Conservation (phyloP, 2,797 vertebrate species). For the Adrianichthys oophorus region DNA sequence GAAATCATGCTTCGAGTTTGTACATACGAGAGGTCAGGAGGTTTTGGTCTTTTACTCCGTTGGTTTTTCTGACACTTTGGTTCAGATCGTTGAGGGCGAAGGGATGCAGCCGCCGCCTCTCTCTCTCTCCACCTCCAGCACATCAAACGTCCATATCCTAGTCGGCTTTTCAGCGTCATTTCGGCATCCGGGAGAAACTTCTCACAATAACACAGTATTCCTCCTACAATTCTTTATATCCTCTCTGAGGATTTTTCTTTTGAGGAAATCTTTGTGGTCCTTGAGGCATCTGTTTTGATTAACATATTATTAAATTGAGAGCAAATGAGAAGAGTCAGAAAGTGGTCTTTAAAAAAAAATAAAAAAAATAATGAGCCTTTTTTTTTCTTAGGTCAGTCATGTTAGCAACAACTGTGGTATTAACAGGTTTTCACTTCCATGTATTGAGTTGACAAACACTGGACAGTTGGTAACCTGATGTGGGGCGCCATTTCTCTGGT, state of each 20-base stretch:
- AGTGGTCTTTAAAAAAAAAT: constrained; percentile 14
- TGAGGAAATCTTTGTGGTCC: constrained; percentile 26
- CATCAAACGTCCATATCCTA: constrained; percentile 61
- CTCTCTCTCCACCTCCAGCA: constrained; percentile 44
- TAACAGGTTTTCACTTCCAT: constrained; percentile 15
- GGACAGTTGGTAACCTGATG: neutral
- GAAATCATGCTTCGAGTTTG: constrained; percentile 15
- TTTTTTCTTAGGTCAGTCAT: too few species aligned
- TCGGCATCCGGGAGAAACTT: constrained; percentile 17
- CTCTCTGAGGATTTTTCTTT: constrained; percentile 22
- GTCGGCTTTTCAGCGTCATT: constrained; percentile 51
- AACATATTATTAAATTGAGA: too few species aligned
- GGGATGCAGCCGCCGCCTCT: constrained; percentile 48
- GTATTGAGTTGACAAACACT: constrained; percentile 16
- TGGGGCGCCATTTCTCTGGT: constrained; percentile 11
- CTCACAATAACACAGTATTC: constrained; percentile 33
- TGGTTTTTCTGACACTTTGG: constrained; percentile 12
- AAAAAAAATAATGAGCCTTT: constrained; percentile 16
- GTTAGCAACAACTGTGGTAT: constrained; percentile 13
- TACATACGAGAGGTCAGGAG: constrained; percentile 13
- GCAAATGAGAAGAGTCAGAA: too few species aligned
- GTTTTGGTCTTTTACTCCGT: constrained; percentile 11
- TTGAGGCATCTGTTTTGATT: too few species aligned
- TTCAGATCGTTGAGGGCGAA: constrained; percentile 12
- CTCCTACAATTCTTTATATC: constrained; percentile 22